Evolutionary conservation across 37 sponge, comb jelly and placozoan species (phyloP).

Genomic region (Chondrilla cf. caribensis): DNA sequence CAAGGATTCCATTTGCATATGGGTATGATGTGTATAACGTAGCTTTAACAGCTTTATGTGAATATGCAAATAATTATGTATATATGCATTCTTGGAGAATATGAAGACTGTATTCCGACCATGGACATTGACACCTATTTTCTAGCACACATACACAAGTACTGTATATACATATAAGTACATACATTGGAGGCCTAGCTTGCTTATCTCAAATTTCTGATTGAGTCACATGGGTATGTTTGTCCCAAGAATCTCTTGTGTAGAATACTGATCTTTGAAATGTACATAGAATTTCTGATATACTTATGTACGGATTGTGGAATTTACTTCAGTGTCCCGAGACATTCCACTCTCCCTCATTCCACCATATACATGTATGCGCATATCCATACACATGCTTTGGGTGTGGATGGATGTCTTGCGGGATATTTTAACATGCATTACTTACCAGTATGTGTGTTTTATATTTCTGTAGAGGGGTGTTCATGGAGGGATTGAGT

Average conservation of each 20-base stretch:
- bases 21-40: no score
- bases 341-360: no score
- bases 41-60: neutral
- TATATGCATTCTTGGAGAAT: neutral
- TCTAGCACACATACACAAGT: no score
- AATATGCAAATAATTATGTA: neutral
- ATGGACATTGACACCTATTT: no score
- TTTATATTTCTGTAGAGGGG: neutral
- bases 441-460: neutral
- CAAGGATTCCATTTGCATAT: no score
- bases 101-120: neutral
- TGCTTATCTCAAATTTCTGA: neutral
- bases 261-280: no score
- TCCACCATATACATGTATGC: neutral
- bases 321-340: no score
- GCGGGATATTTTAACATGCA: neutral
- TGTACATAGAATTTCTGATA: no score
- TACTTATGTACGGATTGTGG: no score
- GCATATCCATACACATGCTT: neutral
- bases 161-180: neutral
- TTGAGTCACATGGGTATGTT: neutral
- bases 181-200: neutral
- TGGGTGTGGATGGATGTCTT: neutral
- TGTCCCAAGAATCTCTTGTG: no score
- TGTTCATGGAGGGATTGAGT: conserved; percentile 9